A percentile compares a stretch with the other conserved stretches of the same genome.
These are phyloP conservation scores for Octodon degus DNA, from an alignment of 2,113 vertebrate genomes.

Conservation along the genomic window DNA sequence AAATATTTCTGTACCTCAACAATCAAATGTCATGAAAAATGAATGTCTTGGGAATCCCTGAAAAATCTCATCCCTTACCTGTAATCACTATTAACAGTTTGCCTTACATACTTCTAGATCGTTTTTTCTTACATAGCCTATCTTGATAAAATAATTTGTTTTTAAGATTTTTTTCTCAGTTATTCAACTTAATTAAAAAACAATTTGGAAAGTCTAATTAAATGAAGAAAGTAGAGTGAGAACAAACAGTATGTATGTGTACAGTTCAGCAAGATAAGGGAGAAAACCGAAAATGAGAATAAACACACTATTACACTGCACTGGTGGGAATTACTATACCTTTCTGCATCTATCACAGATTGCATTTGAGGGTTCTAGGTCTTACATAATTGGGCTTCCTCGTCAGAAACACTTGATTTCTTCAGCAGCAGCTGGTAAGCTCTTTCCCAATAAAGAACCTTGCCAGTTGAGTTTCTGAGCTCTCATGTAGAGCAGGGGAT, in stretches of 20 bases:
- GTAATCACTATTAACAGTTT: background rate
- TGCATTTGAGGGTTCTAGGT: background rate
- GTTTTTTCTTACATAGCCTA: conserved; percentile 32
- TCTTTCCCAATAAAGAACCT: background rate
- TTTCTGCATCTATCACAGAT: background rate
- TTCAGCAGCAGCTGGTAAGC: background rate
- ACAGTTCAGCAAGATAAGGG: background rate
- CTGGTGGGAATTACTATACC: background rate
- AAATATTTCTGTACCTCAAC: conserved; percentile 8
- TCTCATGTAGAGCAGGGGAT: background rate
- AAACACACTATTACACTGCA: background rate
- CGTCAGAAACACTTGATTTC: background rate
- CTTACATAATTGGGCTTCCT: background rate
- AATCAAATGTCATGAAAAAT: background rate
- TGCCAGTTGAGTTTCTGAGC: background rate
- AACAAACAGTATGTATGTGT: background rate
- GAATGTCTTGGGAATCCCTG: background rate
- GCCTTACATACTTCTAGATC: background rate
- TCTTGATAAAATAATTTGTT: background rate
- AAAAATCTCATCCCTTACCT: background rate
- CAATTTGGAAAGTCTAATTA: background rate
- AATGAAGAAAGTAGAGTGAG: background rate
- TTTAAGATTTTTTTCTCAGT: background rate
- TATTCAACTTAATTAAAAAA: conserved; percentile 32
- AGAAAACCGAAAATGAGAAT: background rate